Evolutionary conservation across 2,888 invertebrate genomes (phyloP).

Genomic region (Autographa pulchrina): DNA sequence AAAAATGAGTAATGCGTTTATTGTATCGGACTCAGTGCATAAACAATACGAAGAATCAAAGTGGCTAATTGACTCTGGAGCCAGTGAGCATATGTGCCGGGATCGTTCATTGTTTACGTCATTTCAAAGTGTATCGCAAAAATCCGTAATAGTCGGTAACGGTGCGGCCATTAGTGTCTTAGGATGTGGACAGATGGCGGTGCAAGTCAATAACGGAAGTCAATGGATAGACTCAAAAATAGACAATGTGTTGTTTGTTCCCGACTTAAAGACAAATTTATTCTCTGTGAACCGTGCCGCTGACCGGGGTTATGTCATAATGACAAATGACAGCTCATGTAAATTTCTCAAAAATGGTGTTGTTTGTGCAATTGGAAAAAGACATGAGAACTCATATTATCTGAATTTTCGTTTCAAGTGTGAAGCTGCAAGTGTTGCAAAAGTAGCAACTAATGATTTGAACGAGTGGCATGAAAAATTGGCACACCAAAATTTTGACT

Average conservation of each 20-base stretch:
- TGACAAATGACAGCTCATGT: conserved; percentile 44
- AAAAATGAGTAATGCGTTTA: too few relatives aligned
- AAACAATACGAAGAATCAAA: background rate
- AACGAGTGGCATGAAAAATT: conserved; percentile 38
- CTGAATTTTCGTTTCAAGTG: too few relatives aligned
- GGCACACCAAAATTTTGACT: too few relatives aligned
- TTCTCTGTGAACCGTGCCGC: conserved; percentile 48
- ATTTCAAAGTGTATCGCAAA: conserved; percentile 19
- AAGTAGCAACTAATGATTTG: conserved; percentile 12
- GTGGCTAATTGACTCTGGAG: conserved; percentile 18
- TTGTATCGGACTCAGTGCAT: too few relatives aligned
- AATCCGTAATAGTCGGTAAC: conserved; percentile 47
- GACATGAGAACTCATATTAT: conserved; percentile 37
- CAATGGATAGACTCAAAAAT: too few relatives aligned
- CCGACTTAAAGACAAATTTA: conserved; percentile 46
- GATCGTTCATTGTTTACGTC: conserved; percentile 42
- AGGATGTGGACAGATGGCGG: conserved; percentile 46
- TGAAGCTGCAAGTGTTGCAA: background rate
- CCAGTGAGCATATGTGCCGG: conserved; percentile 34
- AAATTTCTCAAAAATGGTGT: conserved; percentile 41
- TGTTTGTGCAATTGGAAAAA: conserved; percentile 47
- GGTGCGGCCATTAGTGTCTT: conserved; percentile 36
- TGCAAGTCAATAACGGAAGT: conserved; percentile 43
- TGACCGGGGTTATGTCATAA: conserved; percentile 52
- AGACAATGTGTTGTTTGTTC: conserved; percentile 27